Evolutionary conservation across 2,888 invertebrate species (phyloP), one percentile per base, ranked within the genome.

Genomic region (Timema cristinae): DNA sequence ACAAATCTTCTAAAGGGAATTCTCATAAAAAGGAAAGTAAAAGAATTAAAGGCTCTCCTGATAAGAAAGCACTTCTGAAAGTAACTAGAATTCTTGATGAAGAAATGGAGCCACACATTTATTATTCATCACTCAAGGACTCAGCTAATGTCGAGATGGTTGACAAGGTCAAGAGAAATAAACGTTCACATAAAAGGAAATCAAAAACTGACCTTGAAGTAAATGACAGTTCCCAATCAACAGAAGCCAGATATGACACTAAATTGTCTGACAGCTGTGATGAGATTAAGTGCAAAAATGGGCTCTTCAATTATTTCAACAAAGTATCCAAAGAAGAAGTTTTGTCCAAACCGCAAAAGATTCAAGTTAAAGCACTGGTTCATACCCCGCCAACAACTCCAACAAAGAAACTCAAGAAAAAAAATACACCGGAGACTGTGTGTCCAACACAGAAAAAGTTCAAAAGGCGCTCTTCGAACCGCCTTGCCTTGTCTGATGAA

Each of bases 231-330:
- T 32, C 9, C 13, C 48, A 32, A 47, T 9, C 32, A 47, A 13
- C 32, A 4, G 11, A 11, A 47, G 63, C 32, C 47, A 48, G 13
- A n/a, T n/a, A n/a, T 16, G 9, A 8, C 48, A 47, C 7, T 7
- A 48, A 32, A 49, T 50, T 50, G 11, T 48, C 47, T 16, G 51
- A 48, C 16, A n/a, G n/a, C 15, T 32, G 47, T 48, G 51, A 50
- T 49, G 66, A 51, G 13, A 49, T 47, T 9, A 71, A 54, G 71
- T 88, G 87, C 77, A 85, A 85, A 50, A 88, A 88, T 78, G 88
- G 86, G 76, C 83, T 89, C 80, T 80, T 88, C 32, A 85, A 85
- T 73, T 89, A 89, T 78, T 88, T 88, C 78, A 82, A 84, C 74
- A 87, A 86, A 80, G 75, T 85, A 69, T 81, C 83, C 69, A 85